Base-by-base conservation (phyloP, 2,113 vertebrate species). In the Austrofundulus limnaeus region DNA sequence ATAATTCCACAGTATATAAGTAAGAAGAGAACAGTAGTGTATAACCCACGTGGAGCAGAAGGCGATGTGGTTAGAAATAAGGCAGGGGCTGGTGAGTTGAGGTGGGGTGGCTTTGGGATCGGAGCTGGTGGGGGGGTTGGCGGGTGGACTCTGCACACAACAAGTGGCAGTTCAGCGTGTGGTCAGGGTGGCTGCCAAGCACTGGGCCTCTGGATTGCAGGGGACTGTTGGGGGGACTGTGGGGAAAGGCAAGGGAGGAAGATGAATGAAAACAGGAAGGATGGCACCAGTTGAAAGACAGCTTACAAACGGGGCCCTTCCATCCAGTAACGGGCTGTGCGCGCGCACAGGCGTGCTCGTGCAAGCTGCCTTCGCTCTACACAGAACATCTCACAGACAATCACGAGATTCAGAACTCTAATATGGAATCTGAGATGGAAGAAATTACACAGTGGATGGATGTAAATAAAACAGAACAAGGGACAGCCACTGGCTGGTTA, bases 201-300 rank as follows among this genome's bases (percentile, higher is more conserved):
- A 78, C 83, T 76, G 81, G 85, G 90, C 81, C 78, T 85, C 86
- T 87, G 87, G 87, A 87, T 91, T 87, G 87, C 83, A 77, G 85
- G 75, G 80, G 87, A 81, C 79, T 80, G 85, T 83, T 85, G 81
- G 81, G 83, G 80, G 81, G 70, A 78, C 62, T 83, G 79, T 31
- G 76, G 75, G 67, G 82, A 67, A 58, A 76, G 65, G 62, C 50
- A 49, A 69, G 72, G 85, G 80, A 82, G 87, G 87, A 84, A 77
- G 77, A 86, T 86, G 82, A 88, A 78, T 72, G 70, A 84, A 88
- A 89, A 92, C 90, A 92, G 91, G 92, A 93, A 93, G 90, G 89
- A 92, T 92, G 89, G 90, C 91, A 92, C 91, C 83, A 78, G 85
- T 77, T 78, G 83, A 89, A 90, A 90, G 89, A 90, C 87, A 88